Evolutionary conservation across 2,797 vertebrate genomes (phyloP), one percentile per base, ranked within the genome.

Genomic region (Siniperca obscura): DNA sequence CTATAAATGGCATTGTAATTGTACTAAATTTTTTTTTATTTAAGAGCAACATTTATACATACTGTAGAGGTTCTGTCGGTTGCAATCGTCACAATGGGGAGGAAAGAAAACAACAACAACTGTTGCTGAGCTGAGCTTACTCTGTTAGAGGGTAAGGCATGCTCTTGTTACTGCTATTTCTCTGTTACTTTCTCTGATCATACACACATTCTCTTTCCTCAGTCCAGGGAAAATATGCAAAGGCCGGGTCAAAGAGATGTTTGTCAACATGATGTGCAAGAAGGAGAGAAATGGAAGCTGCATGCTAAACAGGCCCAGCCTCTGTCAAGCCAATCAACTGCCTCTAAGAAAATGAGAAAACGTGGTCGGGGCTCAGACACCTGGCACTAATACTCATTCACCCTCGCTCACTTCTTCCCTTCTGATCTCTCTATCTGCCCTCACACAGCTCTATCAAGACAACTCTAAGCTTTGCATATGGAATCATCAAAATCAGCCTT

Each of bases 221-320:
- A 62, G 83, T 83, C 85, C 86, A 77, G 86, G 84, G 86, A 84
- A 90, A 93, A 91, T 89, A 86, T 86, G 89, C 93, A 88, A 84
- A 91, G 89, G 84, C 78, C 74, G 88, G 92, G 94, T 94, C 93
- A 95, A 95, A 95, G 94, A 89, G 94, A 95, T 94, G 95, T 94
- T 95, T 95, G 94, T 95, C 93, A 92, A 93, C 90, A 95, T 94
- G 91, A 93, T 92, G 93, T 90, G 92, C 89, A 93, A 89, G 82
- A 84, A 85, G 76, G 79, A 69, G 70, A 46, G 83, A 74, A 82
- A 91, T 82, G 88, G 87, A 86, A 38, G 89, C 91, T 94, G 94
- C 93, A 95, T 95, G 94, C 89, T 94, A 95, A 96, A 83, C 84
- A 93, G 90, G 85, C 85, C 69, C 71, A 6, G 90, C 81, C 84